phyloP scores from a whole-genome alignment of 92 coral and sea anemone genomes.

The Palythoa grandis region DNA sequence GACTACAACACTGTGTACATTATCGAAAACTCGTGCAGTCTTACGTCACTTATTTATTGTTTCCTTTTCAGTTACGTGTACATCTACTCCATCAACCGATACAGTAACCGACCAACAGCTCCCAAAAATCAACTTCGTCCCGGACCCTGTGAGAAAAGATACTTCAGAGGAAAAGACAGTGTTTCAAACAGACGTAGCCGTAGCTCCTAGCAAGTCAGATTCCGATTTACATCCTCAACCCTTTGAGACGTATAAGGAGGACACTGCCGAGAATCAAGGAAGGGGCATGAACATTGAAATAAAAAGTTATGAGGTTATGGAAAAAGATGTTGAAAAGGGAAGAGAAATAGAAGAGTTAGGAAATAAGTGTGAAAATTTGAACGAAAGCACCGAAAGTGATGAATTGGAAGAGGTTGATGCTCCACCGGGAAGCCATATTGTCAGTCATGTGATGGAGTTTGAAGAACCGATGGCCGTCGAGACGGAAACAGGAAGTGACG shows the following conservation, averaged over 20 bases:
- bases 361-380: too few species aligned
- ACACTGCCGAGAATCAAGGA: neutral
- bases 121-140: conserved; percentile 28
- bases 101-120: neutral
- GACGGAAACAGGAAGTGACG: conserved; percentile 18
- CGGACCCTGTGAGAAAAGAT: conserved; percentile 21
- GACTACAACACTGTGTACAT: neutral
- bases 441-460: conserved; percentile 6
- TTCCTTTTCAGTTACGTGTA: neutral
- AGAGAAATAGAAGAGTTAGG: neutral
- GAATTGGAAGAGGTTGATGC: neutral
- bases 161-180: neutral
- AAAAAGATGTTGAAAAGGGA: neutral
- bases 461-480: neutral
- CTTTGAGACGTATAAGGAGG: neutral
- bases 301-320: neutral
- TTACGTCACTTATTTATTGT: neutral
- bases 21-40: neutral
- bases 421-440: conserved; percentile 13
- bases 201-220: neutral
- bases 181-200: neutral
- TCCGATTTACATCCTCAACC: neutral
- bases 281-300: neutral
- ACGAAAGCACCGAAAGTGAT: neutral
- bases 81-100: neutral